phyloP scores from a whole-genome alignment of 2,888 invertebrate species.

The Matsumyia berberina region DNA sequence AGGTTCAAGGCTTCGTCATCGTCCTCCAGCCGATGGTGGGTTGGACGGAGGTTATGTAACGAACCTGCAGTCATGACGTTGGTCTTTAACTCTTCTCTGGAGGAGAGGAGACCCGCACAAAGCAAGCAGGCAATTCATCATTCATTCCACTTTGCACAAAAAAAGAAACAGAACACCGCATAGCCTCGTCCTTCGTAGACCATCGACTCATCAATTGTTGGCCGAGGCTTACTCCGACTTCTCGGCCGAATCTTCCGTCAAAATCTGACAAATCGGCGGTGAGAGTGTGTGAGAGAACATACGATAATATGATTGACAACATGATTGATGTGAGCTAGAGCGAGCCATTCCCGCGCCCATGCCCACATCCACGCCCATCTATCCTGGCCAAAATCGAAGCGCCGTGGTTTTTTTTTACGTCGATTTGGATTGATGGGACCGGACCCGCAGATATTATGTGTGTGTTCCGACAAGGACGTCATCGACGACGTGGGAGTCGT shows the following conservation, averaged over 20 bases:
- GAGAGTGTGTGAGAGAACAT: slow-evolving; percentile 22
- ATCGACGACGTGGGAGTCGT: slow-evolving; percentile 39
- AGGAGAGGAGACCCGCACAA: slow-evolving; percentile 22
- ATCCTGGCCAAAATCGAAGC: slow-evolving; percentile 35
- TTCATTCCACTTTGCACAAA: slow-evolving; percentile 55
- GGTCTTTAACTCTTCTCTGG: slow-evolving; percentile 56
- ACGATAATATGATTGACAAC: slow-evolving; percentile 54
- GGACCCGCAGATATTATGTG: slow-evolving; percentile 8
- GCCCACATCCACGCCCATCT: not conserved
- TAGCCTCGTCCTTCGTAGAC: slow-evolving; percentile 37
- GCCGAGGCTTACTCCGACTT: slow-evolving; percentile 41
- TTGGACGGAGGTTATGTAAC: slow-evolving; percentile 19
- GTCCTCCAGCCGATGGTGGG: not conserved
- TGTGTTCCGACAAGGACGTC: slow-evolving; percentile 16
- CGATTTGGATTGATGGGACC: slow-evolving; percentile 35
- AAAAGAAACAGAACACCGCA: slow-evolving; percentile 3
- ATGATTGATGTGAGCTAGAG: slow-evolving; percentile 63
- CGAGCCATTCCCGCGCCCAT: slow-evolving; percentile 20
- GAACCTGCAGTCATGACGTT: slow-evolving; percentile 42
- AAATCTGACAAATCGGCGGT: slow-evolving; percentile 62
- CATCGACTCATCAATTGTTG: slow-evolving; percentile 37
- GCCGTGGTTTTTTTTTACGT: slow-evolving; percentile 15
- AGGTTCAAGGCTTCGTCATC: slow-evolving; percentile 45
- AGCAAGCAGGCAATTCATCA: slow-evolving; percentile 63
- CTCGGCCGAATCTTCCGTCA: slow-evolving; percentile 65